Conservation (phyloP, 2,797 vertebrate species). For the Pagetopsis macropterus region DNA sequence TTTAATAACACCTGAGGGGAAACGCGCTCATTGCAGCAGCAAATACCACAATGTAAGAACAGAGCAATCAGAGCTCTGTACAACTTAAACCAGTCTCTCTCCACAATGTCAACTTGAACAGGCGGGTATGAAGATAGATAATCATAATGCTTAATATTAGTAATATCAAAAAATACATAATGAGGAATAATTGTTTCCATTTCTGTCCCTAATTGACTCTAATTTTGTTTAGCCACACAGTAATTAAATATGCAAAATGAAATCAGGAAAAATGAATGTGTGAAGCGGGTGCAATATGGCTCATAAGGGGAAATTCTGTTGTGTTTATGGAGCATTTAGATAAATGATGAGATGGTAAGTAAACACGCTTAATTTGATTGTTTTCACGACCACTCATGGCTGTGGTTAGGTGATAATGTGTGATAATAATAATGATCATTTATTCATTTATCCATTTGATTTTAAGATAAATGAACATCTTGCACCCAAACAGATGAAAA, state of each 20-base stretch:
- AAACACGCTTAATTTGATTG: slow-evolving; percentile 22
- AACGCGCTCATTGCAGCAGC: slow-evolving; percentile 27
- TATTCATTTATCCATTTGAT: neutral
- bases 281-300: slow-evolving; percentile 21
- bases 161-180: neutral
- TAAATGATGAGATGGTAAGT: slow-evolving; percentile 30
- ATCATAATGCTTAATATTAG: slow-evolving; percentile 3
- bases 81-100: too few species aligned
- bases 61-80: slow-evolving; percentile 11
- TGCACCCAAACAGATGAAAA: neutral
- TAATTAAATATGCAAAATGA: slow-evolving; percentile 37
- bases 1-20: slow-evolving; percentile 43
- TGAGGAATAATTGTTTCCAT: slow-evolving; percentile 32
- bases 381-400: neutral
- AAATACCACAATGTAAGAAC: slow-evolving; percentile 2
- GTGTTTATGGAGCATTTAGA: neutral
- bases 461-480: neutral
- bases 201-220: slow-evolving; percentile 10
- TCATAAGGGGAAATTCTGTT: slow-evolving; percentile 6
- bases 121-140: neutral
- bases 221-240: neutral
- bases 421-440: neutral
- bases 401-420: slow-evolving; percentile 12
- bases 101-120: slow-evolving; percentile 18
- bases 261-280: slow-evolving; percentile 22